Evolutionary conservation across 1,140 invertebrate genomes (phyloP), one percentile per base, ranked within the genome.

Genomic region (Trissolcus basalis): DNA sequence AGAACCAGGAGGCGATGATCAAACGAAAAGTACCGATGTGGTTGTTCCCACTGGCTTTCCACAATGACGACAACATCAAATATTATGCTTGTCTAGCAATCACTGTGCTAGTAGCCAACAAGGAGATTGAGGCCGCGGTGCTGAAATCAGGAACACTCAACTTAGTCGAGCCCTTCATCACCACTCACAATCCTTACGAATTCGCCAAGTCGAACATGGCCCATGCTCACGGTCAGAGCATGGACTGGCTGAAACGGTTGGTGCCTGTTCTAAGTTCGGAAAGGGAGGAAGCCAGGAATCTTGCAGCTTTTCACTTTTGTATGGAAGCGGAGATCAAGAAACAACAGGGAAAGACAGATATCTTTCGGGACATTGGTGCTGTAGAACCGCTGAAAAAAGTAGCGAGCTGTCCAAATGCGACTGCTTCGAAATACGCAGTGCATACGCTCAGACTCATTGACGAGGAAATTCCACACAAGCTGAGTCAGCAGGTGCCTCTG

Each of bases 261-360:
- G 96, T 99, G 0, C 97, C 97, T 0, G 95, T 99, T n/a, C 87
- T 99, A 3, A 96, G 94, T 79, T 98, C 97, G 12, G 96, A 98
- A 84, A 90, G 97, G 55, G 96, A 98, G 83, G 98, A 99, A 87
- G 97, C 98, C 0, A 91, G 97, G 73, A 98, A 98, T 83, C 86
- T 99, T 54, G 98, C 98, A 0, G 97, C 98, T 19, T 99, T 99
- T 86, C 98, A 99, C 85, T 99, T 99, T 85, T 98, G 97, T 81
- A 98, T 99, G 96, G 98, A 99, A 87, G 98, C 98, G 1, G 96
- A 95, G 9, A 99, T 99, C 36, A 99, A 99, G 83, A 95, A 97
- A 79, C 94, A 96, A 78, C 98, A 99, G 87, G 96, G 96, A 10
- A 97, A 98, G 69, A 95, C 96, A 0, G 94, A 96, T 85, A 94